A percentile compares a stretch with the other conserved stretches of the same genome.
These are phyloP conservation scores for Ormyrus nitidulus DNA, from an alignment of 2,888 invertebrate genomes.

Conservation along the genomic window DNA sequence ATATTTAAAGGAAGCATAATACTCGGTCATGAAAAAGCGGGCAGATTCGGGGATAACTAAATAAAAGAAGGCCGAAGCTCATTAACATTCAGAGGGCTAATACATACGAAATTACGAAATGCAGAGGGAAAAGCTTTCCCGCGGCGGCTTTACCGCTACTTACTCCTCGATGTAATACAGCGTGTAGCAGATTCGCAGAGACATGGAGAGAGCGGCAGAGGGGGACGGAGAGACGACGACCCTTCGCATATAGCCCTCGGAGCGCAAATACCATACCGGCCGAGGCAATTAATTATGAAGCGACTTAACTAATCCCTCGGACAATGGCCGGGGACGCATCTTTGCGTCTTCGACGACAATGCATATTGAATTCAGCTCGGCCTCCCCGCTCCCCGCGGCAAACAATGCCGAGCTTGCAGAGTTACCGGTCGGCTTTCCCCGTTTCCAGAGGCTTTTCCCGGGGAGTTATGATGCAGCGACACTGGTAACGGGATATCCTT, in stretches of 20 bases:
- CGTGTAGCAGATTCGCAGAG: background rate
- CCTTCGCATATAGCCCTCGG: background rate
- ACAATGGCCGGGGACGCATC: constrained; percentile 64
- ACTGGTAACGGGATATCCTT: constrained; percentile 3
- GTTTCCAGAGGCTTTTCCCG: constrained; percentile 8
- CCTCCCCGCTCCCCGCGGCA: constrained; percentile 8
- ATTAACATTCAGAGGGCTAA: constrained; percentile 19
- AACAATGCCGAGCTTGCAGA: constrained; percentile 59
- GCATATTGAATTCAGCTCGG: constrained; percentile 68
- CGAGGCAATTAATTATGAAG: constrained; percentile 66
- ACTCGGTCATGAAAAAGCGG: too few species aligned
- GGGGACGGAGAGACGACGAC: background rate
- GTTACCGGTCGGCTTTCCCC: constrained; percentile 15
- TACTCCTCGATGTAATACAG: background rate
- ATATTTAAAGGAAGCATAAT: too few species aligned
- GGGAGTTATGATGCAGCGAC: constrained; percentile 5
- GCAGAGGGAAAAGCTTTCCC: background rate
- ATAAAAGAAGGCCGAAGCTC: background rate
- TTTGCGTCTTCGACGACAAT: constrained; percentile 68
- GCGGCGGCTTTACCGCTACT: background rate
- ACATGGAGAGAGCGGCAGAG: background rate
- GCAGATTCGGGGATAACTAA: constrained; percentile 2
- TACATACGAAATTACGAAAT: constrained; percentile 11
- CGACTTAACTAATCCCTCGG: constrained; percentile 65
- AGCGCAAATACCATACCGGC: constrained; percentile 21